Percentiles rank a stretch among this genome's conserved stretches.
Conservation (phyloP, 2,888 invertebrate species). For the Papilio demoleus region DNA sequence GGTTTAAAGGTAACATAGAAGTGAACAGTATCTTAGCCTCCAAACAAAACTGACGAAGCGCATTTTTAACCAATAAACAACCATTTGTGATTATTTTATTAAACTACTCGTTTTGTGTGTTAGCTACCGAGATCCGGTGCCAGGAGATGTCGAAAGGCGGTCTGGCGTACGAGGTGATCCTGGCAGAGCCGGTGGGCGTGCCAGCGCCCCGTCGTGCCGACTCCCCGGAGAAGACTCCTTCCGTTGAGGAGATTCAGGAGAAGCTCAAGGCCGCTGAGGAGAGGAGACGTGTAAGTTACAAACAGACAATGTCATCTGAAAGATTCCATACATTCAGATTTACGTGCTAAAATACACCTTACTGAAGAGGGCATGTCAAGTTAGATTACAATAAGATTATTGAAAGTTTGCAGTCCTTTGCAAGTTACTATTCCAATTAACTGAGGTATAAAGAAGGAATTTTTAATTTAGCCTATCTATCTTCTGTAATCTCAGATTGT, state of each 20-base stretch:
- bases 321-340: neutral
- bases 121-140: conserved; percentile 95
- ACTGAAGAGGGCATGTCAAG: too few species aligned
- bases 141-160: conserved; percentile 97
- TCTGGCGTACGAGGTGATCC: conserved; percentile 94
- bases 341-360: too few species aligned
- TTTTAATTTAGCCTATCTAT: too few species aligned
- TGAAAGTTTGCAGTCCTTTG: too few species aligned
- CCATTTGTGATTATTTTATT: neutral
- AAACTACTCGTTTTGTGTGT: neutral
- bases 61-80: too few species aligned
- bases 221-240: conserved; percentile 88
- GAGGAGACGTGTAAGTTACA: conserved; percentile 90
- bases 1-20: too few species aligned
- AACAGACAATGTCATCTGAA: neutral
- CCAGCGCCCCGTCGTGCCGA: conserved; percentile 87
- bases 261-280: conserved; percentile 97
- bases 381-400: too few species aligned
- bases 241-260: conserved; percentile 94
- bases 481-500: too few species aligned
- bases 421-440: too few species aligned
- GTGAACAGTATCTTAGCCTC: too few species aligned
- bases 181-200: conserved; percentile 90
- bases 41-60: too few species aligned
- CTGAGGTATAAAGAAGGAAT: too few species aligned